Conservation (phyloP, 2,113 vertebrate species). For the Eulacestoma nigropectus region DNA sequence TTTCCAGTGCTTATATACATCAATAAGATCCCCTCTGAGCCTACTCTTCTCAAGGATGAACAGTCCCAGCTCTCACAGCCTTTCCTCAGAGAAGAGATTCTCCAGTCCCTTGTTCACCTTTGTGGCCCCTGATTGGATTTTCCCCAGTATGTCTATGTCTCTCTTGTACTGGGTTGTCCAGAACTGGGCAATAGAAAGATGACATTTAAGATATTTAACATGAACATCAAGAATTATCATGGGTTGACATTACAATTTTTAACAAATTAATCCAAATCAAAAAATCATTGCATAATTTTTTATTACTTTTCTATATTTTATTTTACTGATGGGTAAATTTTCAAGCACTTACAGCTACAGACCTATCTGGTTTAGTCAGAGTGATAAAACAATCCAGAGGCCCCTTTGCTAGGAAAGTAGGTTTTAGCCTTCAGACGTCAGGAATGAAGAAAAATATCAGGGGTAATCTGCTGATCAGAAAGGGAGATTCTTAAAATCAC, state of each 20-base stretch:
- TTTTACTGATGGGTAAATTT: background rate
- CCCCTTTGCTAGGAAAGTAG: background rate
- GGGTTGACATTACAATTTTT: background rate
- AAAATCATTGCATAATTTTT: background rate
- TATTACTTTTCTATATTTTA: background rate
- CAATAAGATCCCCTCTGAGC: background rate
- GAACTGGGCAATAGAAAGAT: background rate
- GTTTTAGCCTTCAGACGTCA: background rate
- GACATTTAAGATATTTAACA: background rate
- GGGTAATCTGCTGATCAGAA: background rate
- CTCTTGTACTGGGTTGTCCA: background rate
- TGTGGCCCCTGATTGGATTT: rapidly evolving
- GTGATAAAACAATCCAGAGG: background rate
- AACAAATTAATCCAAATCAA: background rate
- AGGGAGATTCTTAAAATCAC: background rate
- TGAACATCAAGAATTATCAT: background rate
- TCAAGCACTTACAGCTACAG: background rate
- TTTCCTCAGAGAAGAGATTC: background rate
- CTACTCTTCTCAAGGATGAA: background rate
- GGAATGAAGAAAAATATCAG: background rate
- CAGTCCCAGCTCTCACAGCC: background rate
- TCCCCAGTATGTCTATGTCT: background rate
- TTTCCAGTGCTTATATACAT: background rate
- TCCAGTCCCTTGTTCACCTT: background rate
- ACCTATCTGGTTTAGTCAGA: background rate